phyloP scores from a whole-genome alignment of 2,888 invertebrate species.

The Eupithecia exiguata region DNA sequence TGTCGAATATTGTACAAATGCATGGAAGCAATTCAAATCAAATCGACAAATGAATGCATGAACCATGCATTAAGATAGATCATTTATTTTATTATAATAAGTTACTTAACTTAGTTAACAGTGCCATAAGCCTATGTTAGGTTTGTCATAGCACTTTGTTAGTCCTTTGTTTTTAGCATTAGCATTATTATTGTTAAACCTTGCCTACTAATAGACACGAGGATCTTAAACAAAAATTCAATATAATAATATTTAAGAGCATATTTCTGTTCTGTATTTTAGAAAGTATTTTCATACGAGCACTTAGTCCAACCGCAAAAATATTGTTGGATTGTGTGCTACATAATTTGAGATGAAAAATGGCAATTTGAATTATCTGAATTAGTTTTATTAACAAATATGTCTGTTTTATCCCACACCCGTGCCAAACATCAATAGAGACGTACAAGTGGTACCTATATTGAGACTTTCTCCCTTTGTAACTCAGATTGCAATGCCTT shows the following conservation, averaged over 20 bases:
- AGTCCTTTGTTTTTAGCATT: too few relatives aligned
- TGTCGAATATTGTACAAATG: not conserved
- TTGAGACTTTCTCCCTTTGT: slow-evolving; percentile 19
- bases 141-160: too few relatives aligned
- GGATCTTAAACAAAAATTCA: not conserved
- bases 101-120: too few relatives aligned
- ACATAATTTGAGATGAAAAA: not conserved
- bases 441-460: not conserved
- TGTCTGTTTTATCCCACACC: not conserved
- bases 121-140: too few relatives aligned
- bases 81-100: too few relatives aligned
- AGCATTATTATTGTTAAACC: too few relatives aligned
- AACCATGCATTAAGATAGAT: too few relatives aligned
- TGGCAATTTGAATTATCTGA: not conserved
- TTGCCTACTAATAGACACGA: too few relatives aligned
- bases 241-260: not conserved
- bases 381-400: too few relatives aligned
- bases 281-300: not conserved
- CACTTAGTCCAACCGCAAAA: too few relatives aligned
- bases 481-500: slow-evolving; percentile 22
- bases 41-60: too few relatives aligned
- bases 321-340: not conserved
- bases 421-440: not conserved
- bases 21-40: not conserved
- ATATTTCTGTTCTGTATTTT: not conserved